Percentiles rank a stretch among this genome's conserved stretches.
Conservation (phyloP, 92 coral and sea anemone genomes). For the Zoanthus sansibaricus region DNA sequence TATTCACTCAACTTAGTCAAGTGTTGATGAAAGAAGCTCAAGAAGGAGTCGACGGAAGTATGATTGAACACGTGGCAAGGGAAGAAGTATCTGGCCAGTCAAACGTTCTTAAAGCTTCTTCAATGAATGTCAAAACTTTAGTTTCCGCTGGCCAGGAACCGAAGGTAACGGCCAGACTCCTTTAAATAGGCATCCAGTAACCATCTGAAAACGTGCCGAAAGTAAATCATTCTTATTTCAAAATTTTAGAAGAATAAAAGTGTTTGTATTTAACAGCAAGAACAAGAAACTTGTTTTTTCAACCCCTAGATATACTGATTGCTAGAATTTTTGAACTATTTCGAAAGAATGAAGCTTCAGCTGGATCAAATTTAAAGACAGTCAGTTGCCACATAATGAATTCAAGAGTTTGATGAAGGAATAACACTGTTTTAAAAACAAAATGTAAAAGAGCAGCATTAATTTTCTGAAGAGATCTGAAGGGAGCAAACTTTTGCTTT, state of each 20-base stretch:
- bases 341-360: too few relatives aligned
- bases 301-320: too few relatives aligned
- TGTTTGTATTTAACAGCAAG: too few relatives aligned
- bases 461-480: too few relatives aligned
- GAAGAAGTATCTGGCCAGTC: conserved; percentile 55
- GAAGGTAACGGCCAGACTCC: neutral
- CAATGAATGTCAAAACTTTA: conserved; percentile 18
- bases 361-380: too few relatives aligned
- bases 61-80: conserved; percentile 53
- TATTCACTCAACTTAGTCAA: conserved; percentile 28
- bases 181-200: neutral
- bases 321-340: too few relatives aligned
- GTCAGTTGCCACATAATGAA: too few relatives aligned
- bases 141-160: conserved; percentile 34
- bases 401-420: too few relatives aligned
- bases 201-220: neutral
- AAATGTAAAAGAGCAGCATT: too few relatives aligned
- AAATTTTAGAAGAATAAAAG: neutral
- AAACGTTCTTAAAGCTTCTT: conserved; percentile 53
- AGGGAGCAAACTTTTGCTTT: too few relatives aligned
- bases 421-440: too few relatives aligned
- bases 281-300: too few relatives aligned
- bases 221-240: neutral
- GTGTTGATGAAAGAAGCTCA: conserved; percentile 35
- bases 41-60: conserved; percentile 61